Conservation (phyloP, 2,797 vertebrate genomes). For the Craterocephalus amniculus region DNA sequence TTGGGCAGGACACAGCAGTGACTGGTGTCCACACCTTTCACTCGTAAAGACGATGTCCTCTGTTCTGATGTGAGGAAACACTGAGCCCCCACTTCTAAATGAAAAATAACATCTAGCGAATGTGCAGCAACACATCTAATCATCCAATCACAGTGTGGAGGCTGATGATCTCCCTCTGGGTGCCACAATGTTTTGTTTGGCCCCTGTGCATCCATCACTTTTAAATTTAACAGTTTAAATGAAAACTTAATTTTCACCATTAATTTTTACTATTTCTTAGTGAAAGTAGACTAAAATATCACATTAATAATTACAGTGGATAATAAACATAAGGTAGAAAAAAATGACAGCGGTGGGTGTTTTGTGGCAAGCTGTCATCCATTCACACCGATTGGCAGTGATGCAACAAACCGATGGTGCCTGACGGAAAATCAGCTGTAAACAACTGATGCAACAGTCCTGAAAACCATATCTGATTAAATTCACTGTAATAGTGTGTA, state of each 20-base stretch:
- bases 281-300: neutral
- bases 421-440: slow-evolving; percentile 83
- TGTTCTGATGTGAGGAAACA: slow-evolving; percentile 19
- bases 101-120: slow-evolving; percentile 50
- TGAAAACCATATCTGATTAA: slow-evolving; percentile 80
- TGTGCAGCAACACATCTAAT: slow-evolving; percentile 71
- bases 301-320: neutral
- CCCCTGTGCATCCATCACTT: slow-evolving; percentile 16
- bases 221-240: slow-evolving; percentile 21
- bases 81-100: slow-evolving; percentile 37
- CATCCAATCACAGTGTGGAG: slow-evolving; percentile 74
- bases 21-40: slow-evolving; percentile 8
- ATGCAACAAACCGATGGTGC: slow-evolving; percentile 81
- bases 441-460: slow-evolving; percentile 88
- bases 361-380: slow-evolving; percentile 63
- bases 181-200: slow-evolving; percentile 26
- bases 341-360: slow-evolving; percentile 21
- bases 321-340: neutral
- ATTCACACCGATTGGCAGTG: slow-evolving; percentile 79
- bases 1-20: neutral
- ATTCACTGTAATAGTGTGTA: slow-evolving; percentile 79
- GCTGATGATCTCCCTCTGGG: slow-evolving; percentile 47
- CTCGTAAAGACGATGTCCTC: slow-evolving; percentile 5
- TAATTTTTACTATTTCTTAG: neutral
- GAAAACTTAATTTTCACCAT: neutral